Percentiles rank a stretch among this genome's conserved stretches.
Conservation (phyloP, 2,113 vertebrate genomes). For the Mionectes macconnelli region DNA sequence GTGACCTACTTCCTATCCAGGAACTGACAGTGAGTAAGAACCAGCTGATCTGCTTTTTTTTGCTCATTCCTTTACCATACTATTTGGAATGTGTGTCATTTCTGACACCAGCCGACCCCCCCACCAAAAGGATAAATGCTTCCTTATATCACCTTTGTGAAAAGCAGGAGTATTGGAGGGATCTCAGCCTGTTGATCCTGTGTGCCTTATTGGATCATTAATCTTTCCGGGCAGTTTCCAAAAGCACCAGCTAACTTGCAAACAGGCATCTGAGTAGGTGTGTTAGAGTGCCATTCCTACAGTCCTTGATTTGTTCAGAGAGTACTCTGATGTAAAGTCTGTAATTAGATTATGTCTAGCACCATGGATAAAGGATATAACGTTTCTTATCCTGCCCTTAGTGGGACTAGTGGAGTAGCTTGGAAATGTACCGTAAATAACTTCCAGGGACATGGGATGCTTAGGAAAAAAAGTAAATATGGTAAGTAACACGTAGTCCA, state of each 20-base stretch:
- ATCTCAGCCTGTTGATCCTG: not conserved
- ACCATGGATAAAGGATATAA: constrained; percentile 30
- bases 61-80: not conserved
- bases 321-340: constrained; percentile 49
- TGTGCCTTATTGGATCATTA: not conserved
- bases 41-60: constrained; percentile 16
- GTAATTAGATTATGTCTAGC: constrained; percentile 56
- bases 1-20: constrained; percentile 66
- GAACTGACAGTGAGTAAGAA: constrained; percentile 5
- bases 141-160: not conserved
- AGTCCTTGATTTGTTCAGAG: constrained; percentile 7
- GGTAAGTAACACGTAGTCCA: not conserved
- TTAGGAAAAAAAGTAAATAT: not conserved
- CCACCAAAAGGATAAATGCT: not conserved
- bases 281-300: not conserved
- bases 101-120: not conserved
- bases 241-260: not conserved
- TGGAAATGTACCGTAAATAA: constrained; percentile 1
- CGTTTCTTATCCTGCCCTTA: constrained; percentile 8
- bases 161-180: not conserved
- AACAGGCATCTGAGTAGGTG: not conserved
- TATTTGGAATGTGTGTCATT: not conserved
- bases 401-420: not conserved
- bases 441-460: not conserved
- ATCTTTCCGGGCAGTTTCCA: not conserved